phyloP scores from a whole-genome alignment of 2,888 invertebrate genomes.

The Ophonus ardosiacus region DNA sequence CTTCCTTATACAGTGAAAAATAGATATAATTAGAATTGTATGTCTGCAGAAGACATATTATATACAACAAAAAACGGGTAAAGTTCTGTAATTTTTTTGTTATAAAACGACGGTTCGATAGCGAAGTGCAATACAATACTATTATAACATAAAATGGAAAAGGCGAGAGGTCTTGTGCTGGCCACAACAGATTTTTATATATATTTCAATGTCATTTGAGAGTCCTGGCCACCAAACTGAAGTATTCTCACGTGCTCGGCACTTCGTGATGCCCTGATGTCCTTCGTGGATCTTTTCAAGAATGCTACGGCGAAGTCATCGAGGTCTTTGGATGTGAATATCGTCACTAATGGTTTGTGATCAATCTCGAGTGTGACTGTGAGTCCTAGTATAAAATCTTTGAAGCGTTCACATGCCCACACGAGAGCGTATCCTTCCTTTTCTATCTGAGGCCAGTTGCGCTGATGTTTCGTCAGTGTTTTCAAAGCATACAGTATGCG shows the following conservation, averaged over 20 bases:
- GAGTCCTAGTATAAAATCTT: conserved; percentile 70
- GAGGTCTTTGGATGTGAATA: conserved; percentile 70
- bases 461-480: conserved; percentile 68
- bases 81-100: no score
- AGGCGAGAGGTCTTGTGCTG: no score
- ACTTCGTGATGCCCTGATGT: not conserved
- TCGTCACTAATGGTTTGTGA: conserved; percentile 71
- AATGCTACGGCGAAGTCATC: conserved; percentile 67
- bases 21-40: no score
- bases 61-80: no score
- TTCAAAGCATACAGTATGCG: conserved; percentile 70
- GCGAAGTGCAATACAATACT: no score
- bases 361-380: conserved; percentile 70
- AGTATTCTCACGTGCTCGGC: not conserved
- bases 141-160: no score
- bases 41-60: no score
- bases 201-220: not conserved
- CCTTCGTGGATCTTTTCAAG: not conserved
- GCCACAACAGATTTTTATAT: no score
- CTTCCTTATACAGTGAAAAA: no score
- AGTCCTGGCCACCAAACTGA: not conserved
- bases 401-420: conserved; percentile 69
- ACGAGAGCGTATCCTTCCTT: conserved; percentile 71
- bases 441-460: conserved; percentile 70
- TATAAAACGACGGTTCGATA: no score